A percentile compares a stretch with the other conserved stretches of the same genome.
Conservation (phyloP, 2,797 vertebrate species). For the Pantherophis vulpinus region DNA sequence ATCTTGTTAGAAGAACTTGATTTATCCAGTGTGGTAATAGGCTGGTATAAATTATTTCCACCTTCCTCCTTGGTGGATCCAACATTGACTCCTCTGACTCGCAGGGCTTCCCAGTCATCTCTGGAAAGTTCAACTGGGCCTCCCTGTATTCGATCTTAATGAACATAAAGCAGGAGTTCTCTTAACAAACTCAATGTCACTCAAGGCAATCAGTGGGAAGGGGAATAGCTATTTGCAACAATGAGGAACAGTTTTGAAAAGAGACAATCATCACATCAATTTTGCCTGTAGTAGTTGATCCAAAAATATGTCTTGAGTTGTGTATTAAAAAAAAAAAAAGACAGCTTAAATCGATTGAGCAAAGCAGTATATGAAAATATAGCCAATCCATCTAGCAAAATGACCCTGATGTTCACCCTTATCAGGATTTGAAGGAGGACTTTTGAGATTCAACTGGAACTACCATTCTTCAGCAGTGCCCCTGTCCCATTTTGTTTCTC, state of each 20-base stretch:
- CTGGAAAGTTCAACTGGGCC: conserved; percentile 94
- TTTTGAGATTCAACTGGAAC: conserved; percentile 68
- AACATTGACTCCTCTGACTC: conserved; percentile 91
- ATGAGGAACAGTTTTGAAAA: conserved; percentile 89
- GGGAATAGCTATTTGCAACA: conserved; percentile 74
- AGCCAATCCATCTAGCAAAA: conserved; percentile 54
- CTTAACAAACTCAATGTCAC: conserved; percentile 67
- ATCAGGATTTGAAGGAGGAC: conserved; percentile 29
- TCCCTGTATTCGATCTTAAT: conserved; percentile 90
- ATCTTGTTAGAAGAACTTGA: conserved; percentile 97
- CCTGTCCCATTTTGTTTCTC: conserved; percentile 53
- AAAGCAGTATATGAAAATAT: conserved; percentile 66
- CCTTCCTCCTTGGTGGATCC: conserved; percentile 97
- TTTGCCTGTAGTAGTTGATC: conserved; percentile 79
- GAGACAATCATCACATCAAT: conserved; percentile 99
- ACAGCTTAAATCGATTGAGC: conserved; percentile 71
- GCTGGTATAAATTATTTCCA: conserved; percentile 99
- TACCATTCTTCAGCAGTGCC: conserved; percentile 68
- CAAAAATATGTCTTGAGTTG: conserved; percentile 67
- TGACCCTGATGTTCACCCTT: conserved; percentile 64
- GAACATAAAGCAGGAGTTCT: conserved; percentile 73
- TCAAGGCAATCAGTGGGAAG: conserved; percentile 70
- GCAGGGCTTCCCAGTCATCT: conserved; percentile 94
- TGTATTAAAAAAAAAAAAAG: conserved; percentile 56
- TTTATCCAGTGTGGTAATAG: conserved; percentile 97